Evolutionary conservation across 1,140 invertebrate species (phyloP), one percentile per base, ranked within the genome.

Genomic region (Drosophila pruinosa): DNA sequence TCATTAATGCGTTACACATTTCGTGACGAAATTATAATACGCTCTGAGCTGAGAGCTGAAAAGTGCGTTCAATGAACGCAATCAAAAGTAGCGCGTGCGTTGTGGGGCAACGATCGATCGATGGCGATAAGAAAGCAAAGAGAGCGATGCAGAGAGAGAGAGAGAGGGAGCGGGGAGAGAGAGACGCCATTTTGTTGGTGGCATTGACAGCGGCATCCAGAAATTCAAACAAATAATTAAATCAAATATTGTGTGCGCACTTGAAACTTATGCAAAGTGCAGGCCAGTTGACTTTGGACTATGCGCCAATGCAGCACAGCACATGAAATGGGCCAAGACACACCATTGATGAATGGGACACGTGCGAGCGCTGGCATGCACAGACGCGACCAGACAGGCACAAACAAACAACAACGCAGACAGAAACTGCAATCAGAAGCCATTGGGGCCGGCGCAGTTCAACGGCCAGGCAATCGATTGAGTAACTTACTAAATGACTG

Each of bases 31-130:
- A 57, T 26, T 58, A 31, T 48, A 34, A 59, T 48, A 48, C 31
- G 8, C 41, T 14, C 17, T 21, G 31, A 52, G 31, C 22, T 28
- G 21, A 48, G 58, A 58, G 34, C 19, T 63, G 58, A 65, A 62
- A 82, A 85, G 78, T 88, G 81, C 81, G 81, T 86, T 86, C 81
- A 88, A 72, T 81, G 82, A 86, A 88, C 81, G 81, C 82, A 69
- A 12, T 39, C 24, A 47, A 41, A 28, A n/a, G 39, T 22, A 36
- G 56, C 47, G 61, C 71, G 63, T 78, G 38, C 12, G 39, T 57
- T 56, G 22, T 75, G 62, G 68, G 52, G 39, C 62, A 64, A 56
- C 39, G 62, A 64, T 64, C 39, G 62, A 64, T 64, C 62, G 52
- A 22, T 12, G 57, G 26, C 24, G 64, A 68, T 61, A 68, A 52